These are phyloP conservation scores for Shinisaurus crocodilurus DNA, from an alignment of 2,113 vertebrate genomes.

Conservation along the genomic window DNA sequence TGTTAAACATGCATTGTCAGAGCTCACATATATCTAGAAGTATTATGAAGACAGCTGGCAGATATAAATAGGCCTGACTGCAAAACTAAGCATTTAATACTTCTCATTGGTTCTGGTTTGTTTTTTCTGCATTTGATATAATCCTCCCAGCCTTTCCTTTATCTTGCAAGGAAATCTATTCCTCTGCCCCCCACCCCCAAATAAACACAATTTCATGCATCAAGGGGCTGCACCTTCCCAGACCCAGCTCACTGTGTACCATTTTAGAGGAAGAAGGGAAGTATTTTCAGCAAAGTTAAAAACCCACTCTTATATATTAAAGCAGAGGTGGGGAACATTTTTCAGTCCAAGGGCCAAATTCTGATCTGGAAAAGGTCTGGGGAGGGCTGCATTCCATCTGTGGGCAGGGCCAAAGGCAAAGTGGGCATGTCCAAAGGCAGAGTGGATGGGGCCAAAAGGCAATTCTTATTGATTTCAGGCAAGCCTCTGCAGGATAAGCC, in stretches of 20 bases:
- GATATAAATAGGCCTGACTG: neutral
- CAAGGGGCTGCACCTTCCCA: neutral
- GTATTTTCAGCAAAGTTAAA: neutral
- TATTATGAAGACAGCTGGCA: neutral
- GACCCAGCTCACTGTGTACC: neutral
- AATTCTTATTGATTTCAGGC: no score
- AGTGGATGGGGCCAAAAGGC: no score
- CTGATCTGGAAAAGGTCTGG: no score
- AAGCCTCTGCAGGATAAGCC: no score
- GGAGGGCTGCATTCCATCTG: no score
- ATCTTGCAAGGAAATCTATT: neutral
- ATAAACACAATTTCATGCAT: neutral
- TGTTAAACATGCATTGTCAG: neutral
- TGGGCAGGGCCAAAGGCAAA: no score
- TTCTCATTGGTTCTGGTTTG: neutral
- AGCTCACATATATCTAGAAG: neutral
- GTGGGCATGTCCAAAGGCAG: no score
- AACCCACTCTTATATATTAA: no score
- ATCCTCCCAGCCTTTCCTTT: neutral
- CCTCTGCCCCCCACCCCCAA: neutral
- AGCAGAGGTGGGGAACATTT: no score
- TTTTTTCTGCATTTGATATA: neutral
- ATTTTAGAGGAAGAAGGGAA: neutral
- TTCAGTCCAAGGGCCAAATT: no score
- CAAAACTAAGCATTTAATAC: neutral